Percentiles rank a stretch among this genome's conserved stretches.
These are phyloP conservation scores for Arrhamphus sclerolepis DNA, from an alignment of 2,797 vertebrate species.

Conservation along the genomic window DNA sequence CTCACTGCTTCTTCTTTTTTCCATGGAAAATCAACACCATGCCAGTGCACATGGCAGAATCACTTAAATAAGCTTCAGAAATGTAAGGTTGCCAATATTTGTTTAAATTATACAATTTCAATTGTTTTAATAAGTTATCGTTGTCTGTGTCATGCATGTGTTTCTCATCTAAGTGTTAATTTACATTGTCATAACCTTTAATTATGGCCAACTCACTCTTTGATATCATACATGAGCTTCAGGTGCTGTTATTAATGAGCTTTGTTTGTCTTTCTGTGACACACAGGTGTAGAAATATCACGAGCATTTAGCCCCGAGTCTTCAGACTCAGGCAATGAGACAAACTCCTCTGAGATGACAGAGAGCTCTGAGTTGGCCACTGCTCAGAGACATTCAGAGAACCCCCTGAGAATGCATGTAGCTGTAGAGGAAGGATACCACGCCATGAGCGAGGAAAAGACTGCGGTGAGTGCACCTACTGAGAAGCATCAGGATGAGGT, in stretches of 20 bases:
- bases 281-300: constrained; percentile 96
- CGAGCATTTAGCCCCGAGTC: constrained; percentile 98
- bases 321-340: constrained; percentile 99
- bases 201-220: constrained; percentile 48
- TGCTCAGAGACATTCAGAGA: constrained; percentile 93
- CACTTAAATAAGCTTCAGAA: not conserved
- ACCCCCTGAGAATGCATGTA: constrained; percentile 88
- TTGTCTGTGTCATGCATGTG: not conserved
- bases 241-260: constrained; percentile 79
- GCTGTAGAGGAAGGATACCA: constrained; percentile 89
- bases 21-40: too few relatives aligned
- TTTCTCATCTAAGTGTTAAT: constrained; percentile 1
- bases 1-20: too few relatives aligned
- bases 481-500: constrained; percentile 80
- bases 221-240: constrained; percentile 64
- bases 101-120: not conserved
- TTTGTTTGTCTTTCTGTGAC: constrained; percentile 77
- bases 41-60: too few relatives aligned
- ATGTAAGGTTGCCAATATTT: not conserved
- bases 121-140: constrained; percentile 4
- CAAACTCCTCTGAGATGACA: constrained; percentile 99
- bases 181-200: constrained; percentile 5
- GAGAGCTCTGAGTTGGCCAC: constrained; percentile 95
- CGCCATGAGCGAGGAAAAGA: constrained; percentile 86
- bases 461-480: constrained; percentile 80